Base-by-base conservation (phyloP, 2,113 vertebrate genomes). In the Gymnogyps californianus region DNA sequence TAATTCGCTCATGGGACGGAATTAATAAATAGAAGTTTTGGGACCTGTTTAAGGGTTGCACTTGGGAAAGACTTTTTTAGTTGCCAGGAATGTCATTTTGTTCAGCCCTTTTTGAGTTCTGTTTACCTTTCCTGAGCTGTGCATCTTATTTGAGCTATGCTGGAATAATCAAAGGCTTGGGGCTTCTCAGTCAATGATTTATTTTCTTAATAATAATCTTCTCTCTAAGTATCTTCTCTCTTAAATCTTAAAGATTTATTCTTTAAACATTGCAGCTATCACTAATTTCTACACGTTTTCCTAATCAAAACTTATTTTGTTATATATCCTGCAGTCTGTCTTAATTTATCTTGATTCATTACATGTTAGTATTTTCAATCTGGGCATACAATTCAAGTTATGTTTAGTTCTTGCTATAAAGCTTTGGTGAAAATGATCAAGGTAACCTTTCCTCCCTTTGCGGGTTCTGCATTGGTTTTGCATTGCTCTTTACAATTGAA, bases 401-500 rank as follows among this genome's bases (percentile, higher is more conserved):
- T 0, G 6, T 70, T 49, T 29, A 3, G 3, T 10, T 91, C 67
- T 77, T 51, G 49, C 59, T 52, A 0, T 38, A 20, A 80, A 78
- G 21, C 47, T 77, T 61, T 28, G 15, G 21, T 42, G 38, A 28
- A 4, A 20, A 38, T 0, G 11, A 7, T 5, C 12, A 2, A 6
- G 29, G 25, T 3, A 8, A 5, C 36, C 57, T 52, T 44, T 18
- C 38, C 36, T 58, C n/a, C 57, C 20, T 9, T 3, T 9, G 17
- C 1, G 2, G 74, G 5, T 34, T 16, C 75, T 34, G n/a, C 46
- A 0, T 29, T 0, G 67, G 9, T 13, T 81, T 65, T 5, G 3
- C 40, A 3, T 20, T 10, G 0, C 42, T 51, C 38, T 36, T 12
- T 17, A 9, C 34, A 5, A 3, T 21, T 26, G 61, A 44, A 2